phyloP scores from a whole-genome alignment of 2,797 vertebrate species.

The Lepilemur ruficaudatus region DNA sequence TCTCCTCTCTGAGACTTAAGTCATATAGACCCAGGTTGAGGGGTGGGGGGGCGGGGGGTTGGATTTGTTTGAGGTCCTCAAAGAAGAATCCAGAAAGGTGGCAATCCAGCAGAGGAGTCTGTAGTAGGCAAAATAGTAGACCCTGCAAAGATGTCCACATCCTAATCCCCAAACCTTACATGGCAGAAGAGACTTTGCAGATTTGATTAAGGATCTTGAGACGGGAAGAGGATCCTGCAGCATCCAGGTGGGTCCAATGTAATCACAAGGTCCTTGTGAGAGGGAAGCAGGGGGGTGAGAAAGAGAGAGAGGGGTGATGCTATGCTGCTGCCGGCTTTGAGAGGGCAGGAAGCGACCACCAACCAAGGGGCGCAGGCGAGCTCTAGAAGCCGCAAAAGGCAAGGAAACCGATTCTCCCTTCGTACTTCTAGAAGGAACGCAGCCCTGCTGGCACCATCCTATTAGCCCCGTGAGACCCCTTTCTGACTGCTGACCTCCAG shows the following conservation, averaged over 20 bases:
- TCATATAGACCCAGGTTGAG: background rate
- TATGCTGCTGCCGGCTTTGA: background rate
- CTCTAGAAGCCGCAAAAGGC: background rate
- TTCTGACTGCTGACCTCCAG: background rate
- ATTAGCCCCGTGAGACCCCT: background rate
- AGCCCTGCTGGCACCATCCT: background rate
- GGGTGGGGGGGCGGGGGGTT: background rate
- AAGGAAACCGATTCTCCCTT: background rate
- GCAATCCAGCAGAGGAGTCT: background rate
- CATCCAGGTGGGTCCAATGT: background rate
- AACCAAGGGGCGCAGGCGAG: background rate
- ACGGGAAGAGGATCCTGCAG: background rate
- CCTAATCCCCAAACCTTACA: background rate
- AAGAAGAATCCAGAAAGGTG: background rate
- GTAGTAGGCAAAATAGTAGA: background rate
- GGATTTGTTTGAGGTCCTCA: background rate
- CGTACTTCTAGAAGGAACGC: background rate
- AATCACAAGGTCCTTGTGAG: background rate
- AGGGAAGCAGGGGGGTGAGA: background rate
- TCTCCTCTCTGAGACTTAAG: background rate
- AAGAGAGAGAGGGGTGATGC: background rate
- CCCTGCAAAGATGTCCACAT: background rate
- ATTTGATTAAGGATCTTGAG: background rate
- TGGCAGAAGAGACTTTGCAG: background rate
- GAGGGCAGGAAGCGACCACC: background rate